Percentiles rank a stretch among this genome's conserved stretches.
phyloP scores from a whole-genome alignment of 2,888 invertebrate species.

The Dolichopus griseipennis region DNA sequence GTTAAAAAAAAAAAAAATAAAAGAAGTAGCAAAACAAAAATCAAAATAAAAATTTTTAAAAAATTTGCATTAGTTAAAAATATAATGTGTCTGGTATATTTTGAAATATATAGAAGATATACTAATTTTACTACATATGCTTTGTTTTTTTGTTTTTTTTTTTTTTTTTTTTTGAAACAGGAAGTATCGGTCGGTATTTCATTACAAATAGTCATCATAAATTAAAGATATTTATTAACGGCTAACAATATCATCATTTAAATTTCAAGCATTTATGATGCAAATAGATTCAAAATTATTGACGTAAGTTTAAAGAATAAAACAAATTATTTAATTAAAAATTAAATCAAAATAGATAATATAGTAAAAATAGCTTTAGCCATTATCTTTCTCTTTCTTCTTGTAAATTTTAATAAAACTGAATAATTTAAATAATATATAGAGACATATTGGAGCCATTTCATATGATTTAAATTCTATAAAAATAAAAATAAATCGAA shows the following conservation, averaged over 20 bases:
- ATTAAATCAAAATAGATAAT: no score
- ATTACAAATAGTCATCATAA: background rate
- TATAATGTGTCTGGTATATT: background rate
- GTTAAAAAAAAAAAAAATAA: background rate
- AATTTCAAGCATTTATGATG: background rate
- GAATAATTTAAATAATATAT: no score
- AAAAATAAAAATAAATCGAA: no score
- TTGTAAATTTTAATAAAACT: no score
- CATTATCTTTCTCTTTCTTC: no score
- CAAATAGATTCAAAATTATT: background rate
- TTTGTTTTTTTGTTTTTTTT: background rate
- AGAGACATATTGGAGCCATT: no score
- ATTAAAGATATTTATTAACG: background rate
- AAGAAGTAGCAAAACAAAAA: background rate
- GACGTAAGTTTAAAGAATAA: no score
- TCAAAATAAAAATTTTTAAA: background rate
- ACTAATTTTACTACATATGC: no score
- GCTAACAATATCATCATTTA: background rate
- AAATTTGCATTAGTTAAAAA: background rate
- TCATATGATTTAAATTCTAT: no score
- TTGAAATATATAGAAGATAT: no score
- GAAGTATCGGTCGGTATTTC: conserved; percentile 1
- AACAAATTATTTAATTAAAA: no score
- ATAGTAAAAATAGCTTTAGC: no score
- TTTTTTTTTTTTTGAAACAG: background rate